Conservation (phyloP, 2,113 vertebrate species). For the Ursus arctos region DNA sequence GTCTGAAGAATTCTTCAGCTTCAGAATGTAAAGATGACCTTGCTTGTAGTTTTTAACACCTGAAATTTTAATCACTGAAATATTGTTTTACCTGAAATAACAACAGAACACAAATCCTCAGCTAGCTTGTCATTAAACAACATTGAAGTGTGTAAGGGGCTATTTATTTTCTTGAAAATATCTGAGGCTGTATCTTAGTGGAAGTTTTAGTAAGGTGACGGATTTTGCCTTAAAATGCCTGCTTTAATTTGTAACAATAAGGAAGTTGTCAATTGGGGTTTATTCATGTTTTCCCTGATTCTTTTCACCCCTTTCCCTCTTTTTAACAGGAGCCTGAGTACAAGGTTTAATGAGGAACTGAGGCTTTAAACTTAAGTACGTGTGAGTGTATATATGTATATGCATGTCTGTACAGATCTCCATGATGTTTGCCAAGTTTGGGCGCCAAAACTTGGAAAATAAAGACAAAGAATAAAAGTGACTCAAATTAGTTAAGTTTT, state of each 20-base stretch:
- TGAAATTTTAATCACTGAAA: conserved; percentile 67
- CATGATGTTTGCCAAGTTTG: conserved; percentile 64
- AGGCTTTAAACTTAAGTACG: conserved; percentile 56
- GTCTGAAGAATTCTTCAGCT: background rate
- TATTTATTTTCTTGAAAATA: conserved; percentile 60
- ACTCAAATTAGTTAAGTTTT: conserved; percentile 49
- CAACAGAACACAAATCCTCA: background rate
- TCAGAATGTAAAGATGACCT: background rate
- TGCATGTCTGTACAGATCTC: conserved; percentile 70
- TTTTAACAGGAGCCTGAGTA: conserved; percentile 64
- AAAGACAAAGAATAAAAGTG: conserved; percentile 70
- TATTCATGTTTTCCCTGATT: conserved; percentile 54
- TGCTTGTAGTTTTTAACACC: conserved; percentile 47
- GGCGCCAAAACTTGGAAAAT: conserved; percentile 66
- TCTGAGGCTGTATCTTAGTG: conserved; percentile 29
- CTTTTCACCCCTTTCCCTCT: conserved; percentile 57
- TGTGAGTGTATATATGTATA: conserved; percentile 66
- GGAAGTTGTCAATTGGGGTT: conserved; percentile 10
- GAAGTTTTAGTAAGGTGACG: conserved; percentile 52
- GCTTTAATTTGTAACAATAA: conserved; percentile 14
- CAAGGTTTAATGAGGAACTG: conserved; percentile 42
- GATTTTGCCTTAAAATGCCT: conserved; percentile 37
- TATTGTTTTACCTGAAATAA: conserved; percentile 7
- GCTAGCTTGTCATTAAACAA: background rate
- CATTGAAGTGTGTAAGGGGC: background rate